Conservation (phyloP, 2,888 invertebrate species). For the Ceraclea dissimilis region DNA sequence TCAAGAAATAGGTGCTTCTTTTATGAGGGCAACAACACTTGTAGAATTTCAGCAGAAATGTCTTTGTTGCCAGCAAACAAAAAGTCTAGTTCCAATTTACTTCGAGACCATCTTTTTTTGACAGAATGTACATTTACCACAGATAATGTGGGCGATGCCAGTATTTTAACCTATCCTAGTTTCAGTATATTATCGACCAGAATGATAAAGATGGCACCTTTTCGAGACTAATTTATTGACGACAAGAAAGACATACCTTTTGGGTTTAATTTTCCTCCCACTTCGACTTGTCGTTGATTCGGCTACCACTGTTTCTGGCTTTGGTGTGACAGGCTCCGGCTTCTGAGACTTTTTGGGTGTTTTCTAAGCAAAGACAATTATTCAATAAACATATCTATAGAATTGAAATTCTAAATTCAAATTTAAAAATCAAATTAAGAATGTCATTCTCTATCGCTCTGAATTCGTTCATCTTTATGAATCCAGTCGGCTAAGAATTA, state of each 20-base stretch:
- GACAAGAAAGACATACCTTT: slow-evolving; percentile 36
- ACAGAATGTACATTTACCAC: too few relatives aligned
- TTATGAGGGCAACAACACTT: too few relatives aligned
- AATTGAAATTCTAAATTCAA: neutral
- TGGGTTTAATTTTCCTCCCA: slow-evolving; percentile 68
- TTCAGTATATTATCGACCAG: too few relatives aligned
- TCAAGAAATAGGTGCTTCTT: too few relatives aligned
- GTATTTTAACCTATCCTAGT: too few relatives aligned
- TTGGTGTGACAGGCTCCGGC: slow-evolving; percentile 33
- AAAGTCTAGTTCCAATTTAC: too few relatives aligned
- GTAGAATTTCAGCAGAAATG: too few relatives aligned
- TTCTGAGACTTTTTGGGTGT: slow-evolving; percentile 39
- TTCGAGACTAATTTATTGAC: neutral
- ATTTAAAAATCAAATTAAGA: neutral
- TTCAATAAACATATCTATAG: neutral
- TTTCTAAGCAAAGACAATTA: slow-evolving; percentile 27
- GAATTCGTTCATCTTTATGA: slow-evolving; percentile 35
- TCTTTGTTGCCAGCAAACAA: too few relatives aligned
- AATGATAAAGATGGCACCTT: neutral
- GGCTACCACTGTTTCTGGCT: slow-evolving; percentile 23
- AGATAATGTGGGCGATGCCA: too few relatives aligned
- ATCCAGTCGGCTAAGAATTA: slow-evolving; percentile 37
- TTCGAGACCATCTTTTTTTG: too few relatives aligned
- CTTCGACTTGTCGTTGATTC: slow-evolving; percentile 53
- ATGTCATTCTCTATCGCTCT: slow-evolving; percentile 50